Evolutionary conservation across 2,888 invertebrate species (phyloP).

Genomic region (Caradrina clavipalpis): DNA sequence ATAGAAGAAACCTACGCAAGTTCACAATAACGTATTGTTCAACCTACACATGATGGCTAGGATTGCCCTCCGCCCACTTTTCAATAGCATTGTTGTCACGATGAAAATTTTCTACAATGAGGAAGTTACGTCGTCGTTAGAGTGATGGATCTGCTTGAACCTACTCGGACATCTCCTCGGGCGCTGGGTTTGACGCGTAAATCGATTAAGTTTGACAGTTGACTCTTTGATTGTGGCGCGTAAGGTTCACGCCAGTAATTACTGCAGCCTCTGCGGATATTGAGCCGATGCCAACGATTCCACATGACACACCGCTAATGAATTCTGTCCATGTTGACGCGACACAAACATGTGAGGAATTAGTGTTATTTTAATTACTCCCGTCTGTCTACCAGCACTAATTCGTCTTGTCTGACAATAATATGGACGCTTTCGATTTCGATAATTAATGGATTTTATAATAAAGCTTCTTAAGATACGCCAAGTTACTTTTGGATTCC

Average conservation of each 20-base stretch:
- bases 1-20: slow-evolving; percentile 63
- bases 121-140: slow-evolving; percentile 78
- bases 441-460: slow-evolving; percentile 73
- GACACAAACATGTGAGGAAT: slow-evolving; percentile 77
- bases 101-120: slow-evolving; percentile 71
- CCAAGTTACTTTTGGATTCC: slow-evolving; percentile 40
- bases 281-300: slow-evolving; percentile 68
- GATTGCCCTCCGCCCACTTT: slow-evolving; percentile 67
- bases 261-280: slow-evolving; percentile 67
- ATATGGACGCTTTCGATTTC: slow-evolving; percentile 70
- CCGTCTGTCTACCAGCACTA: slow-evolving; percentile 64
- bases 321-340: slow-evolving; percentile 85
- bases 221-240: slow-evolving; percentile 80
- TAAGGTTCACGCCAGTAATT: slow-evolving; percentile 82
- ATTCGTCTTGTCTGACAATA: slow-evolving; percentile 68
- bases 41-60: slow-evolving; percentile 68
- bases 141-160: slow-evolving; percentile 77
- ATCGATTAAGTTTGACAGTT: slow-evolving; percentile 88
- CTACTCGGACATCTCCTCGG: slow-evolving; percentile 75
- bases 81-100: slow-evolving; percentile 71
- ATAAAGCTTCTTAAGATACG: slow-evolving; percentile 60
- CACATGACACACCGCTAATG: slow-evolving; percentile 84
- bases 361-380: slow-evolving; percentile 80
- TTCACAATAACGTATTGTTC: slow-evolving; percentile 66
- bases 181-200: slow-evolving; percentile 78